Evolutionary conservation across 2,888 invertebrate genomes (phyloP).

Genomic region (Lamellibrachia satsuma): DNA sequence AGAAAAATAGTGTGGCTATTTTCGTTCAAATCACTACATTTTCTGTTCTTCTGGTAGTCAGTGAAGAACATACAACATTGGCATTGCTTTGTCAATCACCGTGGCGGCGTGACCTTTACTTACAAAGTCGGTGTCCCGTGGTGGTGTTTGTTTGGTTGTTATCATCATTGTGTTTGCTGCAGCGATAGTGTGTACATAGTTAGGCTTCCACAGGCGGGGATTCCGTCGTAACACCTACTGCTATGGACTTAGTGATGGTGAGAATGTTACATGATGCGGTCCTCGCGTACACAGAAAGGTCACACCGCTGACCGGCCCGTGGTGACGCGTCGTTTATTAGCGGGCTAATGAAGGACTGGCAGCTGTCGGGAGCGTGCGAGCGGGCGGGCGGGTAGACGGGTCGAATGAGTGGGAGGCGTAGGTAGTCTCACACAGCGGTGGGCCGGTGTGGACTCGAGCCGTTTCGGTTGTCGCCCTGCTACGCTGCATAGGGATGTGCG

Average conservation of each 20-base stretch:
- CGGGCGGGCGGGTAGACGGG: neutral
- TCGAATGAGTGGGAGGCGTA: neutral
- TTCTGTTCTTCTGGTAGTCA: neutral
- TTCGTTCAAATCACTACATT: neutral
- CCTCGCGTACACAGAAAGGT: neutral
- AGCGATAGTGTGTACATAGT: neutral
- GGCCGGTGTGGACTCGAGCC: neutral
- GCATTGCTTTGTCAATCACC: neutral
- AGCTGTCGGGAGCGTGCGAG: neutral
- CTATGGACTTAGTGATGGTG: neutral
- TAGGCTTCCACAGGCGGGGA: neutral
- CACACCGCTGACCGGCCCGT: no score
- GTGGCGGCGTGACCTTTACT: neutral
- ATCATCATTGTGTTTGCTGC: neutral
- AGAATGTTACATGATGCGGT: neutral
- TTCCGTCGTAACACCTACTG: neutral
- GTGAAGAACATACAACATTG: neutral
- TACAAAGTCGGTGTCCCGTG: neutral
- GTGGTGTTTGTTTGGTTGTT: neutral
- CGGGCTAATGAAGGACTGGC: neutral
- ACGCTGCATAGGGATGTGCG: neutral
- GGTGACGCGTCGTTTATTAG: neutral
- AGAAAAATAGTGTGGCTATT: no score
- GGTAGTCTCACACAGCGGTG: neutral
- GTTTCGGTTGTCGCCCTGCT: neutral